Conservation (phyloP, 2,113 vertebrate species). For the Corapipo altera region DNA sequence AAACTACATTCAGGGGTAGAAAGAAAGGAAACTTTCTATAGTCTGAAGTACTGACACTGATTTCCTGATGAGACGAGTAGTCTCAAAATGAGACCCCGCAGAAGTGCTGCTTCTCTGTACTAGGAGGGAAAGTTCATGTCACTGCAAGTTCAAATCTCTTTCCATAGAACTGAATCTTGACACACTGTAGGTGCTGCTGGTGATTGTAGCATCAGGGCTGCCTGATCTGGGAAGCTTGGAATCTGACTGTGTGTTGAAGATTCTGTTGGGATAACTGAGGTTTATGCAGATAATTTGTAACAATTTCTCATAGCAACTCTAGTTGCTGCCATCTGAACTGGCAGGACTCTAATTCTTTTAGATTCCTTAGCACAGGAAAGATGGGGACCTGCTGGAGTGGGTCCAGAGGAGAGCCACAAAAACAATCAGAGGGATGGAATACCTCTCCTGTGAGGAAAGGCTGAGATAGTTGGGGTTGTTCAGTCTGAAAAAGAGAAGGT, state of each 20-base stretch:
- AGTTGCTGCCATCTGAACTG: background rate
- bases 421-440: background rate
- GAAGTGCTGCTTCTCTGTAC: background rate
- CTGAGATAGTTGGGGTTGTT: background rate
- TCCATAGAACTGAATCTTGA: background rate
- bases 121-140: background rate
- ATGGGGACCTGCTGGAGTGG: rapidly evolving
- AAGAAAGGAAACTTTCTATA: background rate
- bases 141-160: background rate
- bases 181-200: background rate
- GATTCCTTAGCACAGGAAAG: background rate
- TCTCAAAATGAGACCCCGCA: background rate
- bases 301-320: background rate
- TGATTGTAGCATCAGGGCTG: background rate
- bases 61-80: background rate
- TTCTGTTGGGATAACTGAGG: background rate
- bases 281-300: background rate
- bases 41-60: background rate
- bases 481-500: background rate
- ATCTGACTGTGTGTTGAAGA: background rate
- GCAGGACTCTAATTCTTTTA: background rate
- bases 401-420: background rate
- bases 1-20: background rate
- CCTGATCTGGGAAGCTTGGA: background rate
- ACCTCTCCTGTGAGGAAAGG: background rate